Evolutionary conservation across 1,140 invertebrate genomes (phyloP), one percentile per base, ranked within the genome.

Genomic region (Kradibia gibbosae): DNA sequence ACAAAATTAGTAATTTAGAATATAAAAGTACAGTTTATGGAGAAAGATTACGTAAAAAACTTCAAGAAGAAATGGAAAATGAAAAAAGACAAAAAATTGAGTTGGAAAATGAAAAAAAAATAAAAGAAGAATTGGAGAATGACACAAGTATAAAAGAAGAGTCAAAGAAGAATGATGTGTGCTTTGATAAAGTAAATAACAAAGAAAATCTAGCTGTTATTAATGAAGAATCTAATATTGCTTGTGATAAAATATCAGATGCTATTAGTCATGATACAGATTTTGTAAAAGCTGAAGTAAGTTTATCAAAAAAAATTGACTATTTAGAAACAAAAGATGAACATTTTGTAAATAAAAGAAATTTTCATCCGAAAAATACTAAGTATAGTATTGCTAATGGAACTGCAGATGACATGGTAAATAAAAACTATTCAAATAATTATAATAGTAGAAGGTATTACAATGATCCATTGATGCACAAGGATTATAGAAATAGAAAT

Each of bases 1-100:
- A 70, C 8, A 78, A 75, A 28, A 80, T 82, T 60, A 84, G 82
- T 72, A 83, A 85, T 10, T 83, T 65, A 13, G 53, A 82, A 22
- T 62, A 75, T 28, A 71, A 34, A 22, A 74, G 55, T 1, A 91
- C 90, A 11, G 0, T 91, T 25, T 91, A 87, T 82, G 86, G 86
- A 1, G 84, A 89, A 80, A 85, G 90, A 72, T 80, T 90, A 22
- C 78, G 80, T 34, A 88, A 87, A 75, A 89, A 76, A 82, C 72
- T 90, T 5, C 31, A 60, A 1, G 82, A 88, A 25, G 83, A 86
- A 62, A 80, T 86, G 39, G 82, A 84, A 42, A 75, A 78, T 25
- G 85, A 85, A 39, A 73, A 22, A 62, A 77, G 31, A 15, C 42
- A 73, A 15, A 80, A 80, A 36, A 80, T 36, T 17, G 31, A 55